phyloP scores from a whole-genome alignment of 1,140 invertebrate species.

The Macrosteles quadrilineatus region DNA sequence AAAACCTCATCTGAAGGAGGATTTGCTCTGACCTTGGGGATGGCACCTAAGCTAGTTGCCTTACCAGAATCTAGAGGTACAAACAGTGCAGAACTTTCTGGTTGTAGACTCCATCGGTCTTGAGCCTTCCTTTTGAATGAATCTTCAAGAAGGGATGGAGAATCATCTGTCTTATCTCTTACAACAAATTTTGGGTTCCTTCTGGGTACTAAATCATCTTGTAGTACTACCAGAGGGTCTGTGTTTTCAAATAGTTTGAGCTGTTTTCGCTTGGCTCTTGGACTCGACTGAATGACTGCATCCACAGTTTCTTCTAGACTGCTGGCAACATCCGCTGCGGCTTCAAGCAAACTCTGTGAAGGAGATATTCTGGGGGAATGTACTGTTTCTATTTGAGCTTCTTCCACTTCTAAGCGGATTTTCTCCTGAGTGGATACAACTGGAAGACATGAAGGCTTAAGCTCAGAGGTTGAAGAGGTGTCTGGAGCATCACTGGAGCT shows the following conservation, averaged over 20 bases:
- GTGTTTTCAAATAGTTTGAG: slow-evolving; percentile 52
- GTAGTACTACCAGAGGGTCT: slow-evolving; percentile 47
- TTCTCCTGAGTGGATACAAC: slow-evolving; percentile 18
- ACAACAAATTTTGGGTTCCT: slow-evolving; percentile 16
- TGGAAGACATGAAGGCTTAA: slow-evolving; percentile 21
- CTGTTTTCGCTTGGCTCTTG: slow-evolving; percentile 55
- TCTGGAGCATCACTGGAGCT: background rate
- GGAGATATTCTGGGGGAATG: slow-evolving; percentile 42
- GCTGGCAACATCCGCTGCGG: slow-evolving; percentile 63
- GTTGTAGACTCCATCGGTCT: slow-evolving; percentile 28
- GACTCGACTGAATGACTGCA: slow-evolving; percentile 60
- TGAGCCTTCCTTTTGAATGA: slow-evolving; percentile 7
- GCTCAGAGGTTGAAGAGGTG: slow-evolving; percentile 22
- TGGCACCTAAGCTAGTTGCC: slow-evolving; percentile 24
- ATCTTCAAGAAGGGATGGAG: slow-evolving; percentile 13
- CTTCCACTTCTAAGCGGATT: slow-evolving; percentile 36
- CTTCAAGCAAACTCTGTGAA: slow-evolving; percentile 58
- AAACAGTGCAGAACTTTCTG: slow-evolving; percentile 5
- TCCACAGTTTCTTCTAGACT: slow-evolving; percentile 68
- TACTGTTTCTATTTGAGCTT: slow-evolving; percentile 29
- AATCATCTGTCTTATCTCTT: background rate
- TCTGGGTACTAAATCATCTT: slow-evolving; percentile 34
- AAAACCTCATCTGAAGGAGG: slow-evolving; percentile 16
- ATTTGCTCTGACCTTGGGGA: slow-evolving; percentile 23
- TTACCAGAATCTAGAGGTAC: background rate